Percentiles rank a stretch among this genome's conserved stretches.
These are phyloP conservation scores for Bombus sylvicola DNA, from an alignment of 1,140 invertebrate genomes.

Conservation along the genomic window DNA sequence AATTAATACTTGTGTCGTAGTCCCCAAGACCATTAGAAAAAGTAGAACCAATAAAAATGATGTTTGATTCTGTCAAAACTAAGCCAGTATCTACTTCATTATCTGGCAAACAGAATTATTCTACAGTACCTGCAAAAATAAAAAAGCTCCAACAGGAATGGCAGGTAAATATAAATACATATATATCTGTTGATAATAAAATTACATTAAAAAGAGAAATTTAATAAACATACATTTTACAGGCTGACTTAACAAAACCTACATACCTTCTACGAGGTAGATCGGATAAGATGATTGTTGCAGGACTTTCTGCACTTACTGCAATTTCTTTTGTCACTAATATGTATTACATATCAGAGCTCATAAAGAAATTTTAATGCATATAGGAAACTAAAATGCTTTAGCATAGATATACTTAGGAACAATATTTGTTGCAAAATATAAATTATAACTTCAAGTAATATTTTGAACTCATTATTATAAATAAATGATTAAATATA, in stretches of 20 bases:
- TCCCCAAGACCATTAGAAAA: constrained; percentile 59
- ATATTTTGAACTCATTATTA: too few relatives aligned
- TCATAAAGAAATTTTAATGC: neutral
- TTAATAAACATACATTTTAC: constrained; percentile 47
- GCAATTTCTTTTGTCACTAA: accelerated
- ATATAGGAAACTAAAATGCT: neutral
- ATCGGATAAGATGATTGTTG: constrained; percentile 68
- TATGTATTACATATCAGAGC: neutral
- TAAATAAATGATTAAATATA: constrained; percentile 9
- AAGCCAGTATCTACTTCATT: constrained; percentile 33
- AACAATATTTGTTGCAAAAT: neutral
- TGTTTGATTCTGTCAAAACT: constrained; percentile 64
- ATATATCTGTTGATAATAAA: neutral
- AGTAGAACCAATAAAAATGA: constrained; percentile 62
- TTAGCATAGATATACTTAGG: neutral
- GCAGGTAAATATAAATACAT: constrained; percentile 53
- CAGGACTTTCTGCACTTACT: constrained; percentile 5
- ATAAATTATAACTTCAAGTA: neutral
- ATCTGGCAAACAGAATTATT: neutral
- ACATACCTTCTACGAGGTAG: constrained; percentile 81
- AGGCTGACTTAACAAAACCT: constrained; percentile 80
- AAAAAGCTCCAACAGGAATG: constrained; percentile 47
- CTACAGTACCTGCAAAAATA: constrained; percentile 42
- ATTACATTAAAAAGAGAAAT: neutral
- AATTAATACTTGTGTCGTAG: constrained; percentile 48